These are phyloP conservation scores for Nemurella pictetii DNA, from an alignment of 2,888 invertebrate species.

Conservation along the genomic window DNA sequence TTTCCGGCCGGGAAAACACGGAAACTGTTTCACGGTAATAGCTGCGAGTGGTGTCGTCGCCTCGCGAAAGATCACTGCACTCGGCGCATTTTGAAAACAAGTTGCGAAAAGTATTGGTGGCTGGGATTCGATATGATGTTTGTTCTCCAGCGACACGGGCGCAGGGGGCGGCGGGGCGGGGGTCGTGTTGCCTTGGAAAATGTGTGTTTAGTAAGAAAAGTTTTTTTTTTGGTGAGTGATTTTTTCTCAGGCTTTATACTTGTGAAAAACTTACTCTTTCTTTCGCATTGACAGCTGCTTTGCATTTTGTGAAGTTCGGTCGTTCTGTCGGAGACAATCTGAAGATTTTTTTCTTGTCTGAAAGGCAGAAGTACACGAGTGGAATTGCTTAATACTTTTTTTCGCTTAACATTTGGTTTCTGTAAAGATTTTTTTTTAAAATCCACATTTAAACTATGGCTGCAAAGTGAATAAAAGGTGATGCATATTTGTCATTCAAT, in stretches of 20 bases:
- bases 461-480: neutral
- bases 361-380: too few species aligned
- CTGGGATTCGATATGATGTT: neutral
- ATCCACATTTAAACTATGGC: too few species aligned
- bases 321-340: neutral
- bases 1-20: too few species aligned
- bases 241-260: neutral
- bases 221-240: neutral
- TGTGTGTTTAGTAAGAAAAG: neutral
- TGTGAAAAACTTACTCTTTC: neutral
- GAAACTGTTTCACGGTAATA: neutral
- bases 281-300: neutral
- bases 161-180: too few species aligned
- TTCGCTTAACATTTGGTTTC: neutral
- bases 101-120: neutral
- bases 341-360: neutral
- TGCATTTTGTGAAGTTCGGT: neutral
- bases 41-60: neutral
- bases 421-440: neutral
- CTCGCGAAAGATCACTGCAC: neutral
- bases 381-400: neutral
- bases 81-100: neutral
- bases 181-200: too few species aligned
- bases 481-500: too few species aligned
- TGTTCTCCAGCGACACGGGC: neutral